Evolutionary conservation across 2,888 invertebrate genomes (phyloP), one percentile per base, ranked within the genome.

Genomic region (Sphaeridia pumilis): DNA sequence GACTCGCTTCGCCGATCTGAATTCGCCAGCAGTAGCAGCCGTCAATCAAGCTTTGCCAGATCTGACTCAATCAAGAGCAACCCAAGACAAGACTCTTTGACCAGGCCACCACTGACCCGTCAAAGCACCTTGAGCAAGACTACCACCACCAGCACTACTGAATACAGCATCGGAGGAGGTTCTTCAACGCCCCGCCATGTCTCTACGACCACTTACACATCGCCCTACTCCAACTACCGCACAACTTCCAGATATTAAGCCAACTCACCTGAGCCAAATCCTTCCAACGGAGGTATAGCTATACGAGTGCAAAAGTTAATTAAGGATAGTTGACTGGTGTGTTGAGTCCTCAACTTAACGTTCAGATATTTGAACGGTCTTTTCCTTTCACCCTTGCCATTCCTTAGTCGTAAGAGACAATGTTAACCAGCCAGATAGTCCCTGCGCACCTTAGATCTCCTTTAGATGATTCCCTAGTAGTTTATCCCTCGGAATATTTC

Each of bases 141-240:
- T 31, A 35, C 46, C 14, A 28, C 42, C 10, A 31, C 27, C 10
- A 26, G 43, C 10, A 49, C 43, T 4, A 43, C 42, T 20, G 49
- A 49, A 22, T 49, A 49, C 49, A 49, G 49, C 43, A 43, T 31
- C 24, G 49, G 49, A 22, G n/a, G n/a, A n/a, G n/a, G n/a, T n/a
- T n/a, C n/a, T n/a, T 4, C 38, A 4, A 41, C 26, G n/a, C 31
- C 31, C 2, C 42, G 49, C 14, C 49, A 41, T n/a, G 20, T 38
- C 17, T 48, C 48, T 24, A 48, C 31, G 14, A 17, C 49, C 26
- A 27, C 42, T 14, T 49, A 42, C 49, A 43, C 41, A 26, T 49
- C 49, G 14, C 49, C 42, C 1, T 49, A 49, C 42, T 31, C 31
- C 41, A 49, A 28, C 22, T 49, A 43, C 31, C 49, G 49, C 21